phyloP scores from a whole-genome alignment of 2,113 vertebrate species.

The Dipodomys merriami region DNA sequence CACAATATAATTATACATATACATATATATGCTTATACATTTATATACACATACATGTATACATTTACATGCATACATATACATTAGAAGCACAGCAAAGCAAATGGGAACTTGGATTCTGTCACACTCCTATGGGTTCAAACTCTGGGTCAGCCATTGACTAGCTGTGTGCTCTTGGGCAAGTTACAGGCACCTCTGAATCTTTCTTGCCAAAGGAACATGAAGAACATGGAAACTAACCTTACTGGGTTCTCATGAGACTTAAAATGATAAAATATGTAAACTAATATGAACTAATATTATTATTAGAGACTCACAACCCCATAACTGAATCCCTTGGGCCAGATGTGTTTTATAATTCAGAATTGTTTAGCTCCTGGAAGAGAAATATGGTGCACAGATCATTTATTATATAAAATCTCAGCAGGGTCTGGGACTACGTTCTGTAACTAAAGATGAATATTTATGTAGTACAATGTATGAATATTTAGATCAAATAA shows the following conservation, averaged over 20 bases:
- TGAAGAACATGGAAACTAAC: not conserved
- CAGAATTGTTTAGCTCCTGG: conserved; percentile 44
- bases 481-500: conserved; percentile 72
- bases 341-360: conserved; percentile 26
- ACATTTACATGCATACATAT: too few relatives aligned
- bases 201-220: not conserved
- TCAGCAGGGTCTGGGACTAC: not conserved
- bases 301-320: not conserved
- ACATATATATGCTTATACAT: too few relatives aligned
- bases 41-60: too few relatives aligned
- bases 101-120: not conserved
- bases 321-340: not conserved
- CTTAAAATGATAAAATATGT: not conserved
- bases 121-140: not conserved
- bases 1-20: too few relatives aligned
- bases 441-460: conserved; percentile 58
- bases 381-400: not conserved
- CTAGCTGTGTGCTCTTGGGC: not conserved
- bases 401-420: conserved; percentile 39
- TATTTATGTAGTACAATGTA: conserved; percentile 62
- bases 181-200: not conserved
- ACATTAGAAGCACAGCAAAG: not conserved
- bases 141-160: not conserved
- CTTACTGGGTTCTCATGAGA: not conserved
- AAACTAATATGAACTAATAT: not conserved